Evolutionary conservation across 2,113 vertebrate species (phyloP), one percentile per base, ranked within the genome.

Genomic region (Chlamydotis undulata): DNA sequence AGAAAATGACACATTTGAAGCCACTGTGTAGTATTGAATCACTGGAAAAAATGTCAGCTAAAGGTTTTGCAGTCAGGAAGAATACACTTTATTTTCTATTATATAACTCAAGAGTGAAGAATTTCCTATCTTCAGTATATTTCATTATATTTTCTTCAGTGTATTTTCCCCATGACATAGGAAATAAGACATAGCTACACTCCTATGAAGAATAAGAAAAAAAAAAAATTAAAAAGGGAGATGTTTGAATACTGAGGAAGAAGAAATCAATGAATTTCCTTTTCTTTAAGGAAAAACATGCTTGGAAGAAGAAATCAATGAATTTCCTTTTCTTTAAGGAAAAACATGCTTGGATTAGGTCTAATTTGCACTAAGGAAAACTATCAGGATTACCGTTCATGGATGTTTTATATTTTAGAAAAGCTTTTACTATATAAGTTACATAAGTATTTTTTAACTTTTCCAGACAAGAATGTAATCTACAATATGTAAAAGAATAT

Each of bases 291-390:
- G 26, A 87, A 49, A 2, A 69, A 8, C 5, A 12, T 26, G 5
- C 0, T 50, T 80, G 7, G 8, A n/a, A 35, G 35, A 35, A 35
- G 35, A 35, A 35, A 25, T 50, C 8, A 78, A n/a, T 45, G 0
- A 23, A 39, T 52, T 67, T 49, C 5, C 12, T 76, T 81, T 74
- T 45, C 29, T 93, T 65, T 71, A 60, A 50, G 35, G 26, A 87
- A 49, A 2, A 69, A 8, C 5, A 12, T 26, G 5, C 0, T 50
- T 80, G 7, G 8, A n/a, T 85, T 45, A 47, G 5, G 17, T 64
- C 29, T 76, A 45, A 85, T 64, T 14, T 49, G 7, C 9, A 43
- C 4, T 28, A 37, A 28, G 5, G n/a, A 45, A 86, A 64, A 52
- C 31, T 59, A 35, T 7, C 60, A 2, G 9, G 6, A 55, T 55